Evolutionary conservation across 2,113 vertebrate species (phyloP), one percentile per base, ranked within the genome.

Genomic region (Sylvietta virens): DNA sequence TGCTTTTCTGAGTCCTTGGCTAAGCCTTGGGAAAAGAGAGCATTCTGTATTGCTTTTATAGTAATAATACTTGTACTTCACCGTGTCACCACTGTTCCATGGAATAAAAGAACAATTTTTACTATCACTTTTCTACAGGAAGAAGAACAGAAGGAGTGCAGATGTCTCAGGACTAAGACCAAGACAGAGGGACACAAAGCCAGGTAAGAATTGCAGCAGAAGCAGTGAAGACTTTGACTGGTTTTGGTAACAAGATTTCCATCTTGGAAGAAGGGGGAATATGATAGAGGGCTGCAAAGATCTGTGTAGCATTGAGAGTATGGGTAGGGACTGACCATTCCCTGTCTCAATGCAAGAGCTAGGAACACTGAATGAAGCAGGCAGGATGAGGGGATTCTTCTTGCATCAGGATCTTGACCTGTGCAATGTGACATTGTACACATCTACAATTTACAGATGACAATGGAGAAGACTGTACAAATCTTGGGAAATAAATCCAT

Each of bases 1-100:
- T 95, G 88, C 76, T 94, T 86, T 92, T 86, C 76, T 40, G 60
- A 83, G 94, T 93, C 88, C 79, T 96, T 94, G 64, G 64, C 57
- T 71, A 73, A 92, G 83, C 82, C 80, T 88, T 92, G 71, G 67
- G 64, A 73, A 88, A 91, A 88, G 47, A 60, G 30, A 69, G 13
- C 70, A 51, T 58, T 91, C 73, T 69, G 21, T 74, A 87, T 86
- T 62, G 47, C 35, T 83, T 83, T 88, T 73, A 22, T 14, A 83
- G 67, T 74, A 89, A 22, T 74, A 64, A 53, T 35, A 60, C 62
- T 72, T 93, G 67, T 73, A 74, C 31, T 94, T 83, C 13, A 48
- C 62, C 74, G 44, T 77, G 35, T 74, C 44, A 66, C 51, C 44
- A 44, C 79, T 80, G 28, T 40, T 79, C 28, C 0, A 0, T 4